Percentiles rank a stretch among this genome's conserved stretches.
These are phyloP conservation scores for Musca domestica DNA, from an alignment of 1,140 invertebrate species.

Conservation along the genomic window DNA sequence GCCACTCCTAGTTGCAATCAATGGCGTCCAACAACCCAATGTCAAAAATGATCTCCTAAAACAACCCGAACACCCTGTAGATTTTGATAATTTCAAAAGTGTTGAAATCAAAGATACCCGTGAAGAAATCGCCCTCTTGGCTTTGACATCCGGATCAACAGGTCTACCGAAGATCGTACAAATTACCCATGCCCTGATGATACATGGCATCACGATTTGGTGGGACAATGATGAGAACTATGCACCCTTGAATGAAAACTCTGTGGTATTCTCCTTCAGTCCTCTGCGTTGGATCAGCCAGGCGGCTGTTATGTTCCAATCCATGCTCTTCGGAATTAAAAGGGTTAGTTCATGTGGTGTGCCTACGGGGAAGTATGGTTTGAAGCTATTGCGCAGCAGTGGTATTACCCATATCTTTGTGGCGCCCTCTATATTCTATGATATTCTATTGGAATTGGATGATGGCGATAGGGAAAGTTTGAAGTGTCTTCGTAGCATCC, in stretches of 20 bases:
- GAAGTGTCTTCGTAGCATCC: background rate
- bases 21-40: background rate
- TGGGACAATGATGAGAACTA: background rate
- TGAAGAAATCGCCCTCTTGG: background rate
- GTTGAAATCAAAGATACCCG: background rate
- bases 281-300: conserved; percentile 17
- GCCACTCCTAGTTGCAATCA: background rate
- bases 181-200: conserved; percentile 7
- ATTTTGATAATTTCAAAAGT: conserved; percentile 1
- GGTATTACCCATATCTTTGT: conserved; percentile 9
- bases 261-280: conserved; percentile 6
- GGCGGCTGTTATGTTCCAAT: background rate
- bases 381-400: background rate
- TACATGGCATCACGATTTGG: conserved; percentile 4
- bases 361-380: background rate
- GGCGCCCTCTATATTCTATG: background rate
- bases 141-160: conserved; percentile 17
- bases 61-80: background rate
- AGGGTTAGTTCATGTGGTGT: conserved; percentile 5
- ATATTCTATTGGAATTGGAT: conserved; percentile 8
- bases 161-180: conserved; percentile 18
- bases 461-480: background rate
- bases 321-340: background rate
- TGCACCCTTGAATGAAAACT: background rate
- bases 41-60: background rate